These are phyloP conservation scores for Temnothorax unifasciatus DNA, from an alignment of 2,888 invertebrate species.

Conservation along the genomic window DNA sequence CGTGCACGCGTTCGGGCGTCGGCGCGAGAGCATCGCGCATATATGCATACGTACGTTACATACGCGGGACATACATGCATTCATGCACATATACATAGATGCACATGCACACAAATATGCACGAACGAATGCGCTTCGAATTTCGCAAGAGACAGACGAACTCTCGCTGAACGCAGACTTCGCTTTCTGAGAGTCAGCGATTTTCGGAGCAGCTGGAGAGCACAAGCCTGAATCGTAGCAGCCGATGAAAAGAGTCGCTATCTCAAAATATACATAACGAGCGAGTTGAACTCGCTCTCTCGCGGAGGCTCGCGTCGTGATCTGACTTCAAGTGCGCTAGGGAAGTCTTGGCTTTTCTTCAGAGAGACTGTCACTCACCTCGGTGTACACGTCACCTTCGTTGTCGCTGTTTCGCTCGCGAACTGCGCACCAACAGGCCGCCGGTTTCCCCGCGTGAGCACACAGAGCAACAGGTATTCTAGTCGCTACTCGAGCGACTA, in stretches of 20 bases:
- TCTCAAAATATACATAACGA: constrained; percentile 12
- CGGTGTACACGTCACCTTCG: constrained; percentile 69
- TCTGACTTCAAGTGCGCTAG: constrained; percentile 13
- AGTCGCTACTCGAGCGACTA: constrained; percentile 48
- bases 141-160: constrained; percentile 46
- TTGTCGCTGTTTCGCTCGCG: constrained; percentile 53
- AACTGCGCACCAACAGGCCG: constrained; percentile 70
- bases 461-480: constrained; percentile 53
- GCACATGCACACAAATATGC: constrained; percentile 6
- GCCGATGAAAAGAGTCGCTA: background rate
- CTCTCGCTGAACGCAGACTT: constrained; percentile 25
- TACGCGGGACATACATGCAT: too few relatives aligned
- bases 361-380: constrained; percentile 76
- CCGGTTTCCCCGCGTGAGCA: constrained; percentile 28
- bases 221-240: background rate
- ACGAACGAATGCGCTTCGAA: constrained; percentile 40
- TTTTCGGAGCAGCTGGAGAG: constrained; percentile 38
- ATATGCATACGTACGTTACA: background rate
- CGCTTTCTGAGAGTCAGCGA: constrained; percentile 35
- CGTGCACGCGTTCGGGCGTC: background rate
- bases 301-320: constrained; percentile 49
- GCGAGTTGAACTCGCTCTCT: constrained; percentile 1
- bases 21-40: background rate
- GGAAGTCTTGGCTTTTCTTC: constrained; percentile 69
- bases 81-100: background rate